Conservation (phyloP, 2,113 vertebrate species). For the Maccullochella peelii region DNA sequence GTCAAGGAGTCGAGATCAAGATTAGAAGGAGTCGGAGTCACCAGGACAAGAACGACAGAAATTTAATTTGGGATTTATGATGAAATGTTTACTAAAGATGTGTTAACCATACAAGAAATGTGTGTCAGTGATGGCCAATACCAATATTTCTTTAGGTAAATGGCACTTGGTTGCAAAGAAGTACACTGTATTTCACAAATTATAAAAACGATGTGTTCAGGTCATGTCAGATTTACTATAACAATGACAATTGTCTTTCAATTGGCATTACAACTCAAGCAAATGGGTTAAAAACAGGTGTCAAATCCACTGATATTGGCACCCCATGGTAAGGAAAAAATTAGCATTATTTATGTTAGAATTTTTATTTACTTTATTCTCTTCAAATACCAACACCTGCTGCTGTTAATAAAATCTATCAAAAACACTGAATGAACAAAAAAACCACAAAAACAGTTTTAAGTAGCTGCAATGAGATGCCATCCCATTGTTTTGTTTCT, state of each 20-base stretch:
- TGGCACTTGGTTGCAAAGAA: background rate
- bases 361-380: background rate
- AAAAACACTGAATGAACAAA: background rate
- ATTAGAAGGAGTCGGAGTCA: background rate
- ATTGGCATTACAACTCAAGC: background rate
- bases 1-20: constrained; percentile 40
- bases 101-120: background rate
- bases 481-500: background rate
- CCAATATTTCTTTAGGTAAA: background rate
- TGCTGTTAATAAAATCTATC: background rate
- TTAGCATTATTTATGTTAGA: too few species aligned
- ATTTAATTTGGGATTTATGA: background rate
- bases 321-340: too few species aligned
- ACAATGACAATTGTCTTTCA: background rate
- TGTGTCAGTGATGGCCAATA: background rate
- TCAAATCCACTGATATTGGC: too few species aligned
- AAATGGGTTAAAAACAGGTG: background rate
- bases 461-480: background rate
- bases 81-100: background rate
- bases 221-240: background rate
- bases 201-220: background rate
- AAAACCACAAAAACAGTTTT: background rate
- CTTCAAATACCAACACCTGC: background rate
- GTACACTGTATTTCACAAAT: background rate
- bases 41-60: background rate